A percentile compares a stretch with the other conserved stretches of the same genome.
Evolutionary conservation across 2,797 vertebrate species (phyloP).

Genomic region (Sternarchorhynchus goeldii): DNA sequence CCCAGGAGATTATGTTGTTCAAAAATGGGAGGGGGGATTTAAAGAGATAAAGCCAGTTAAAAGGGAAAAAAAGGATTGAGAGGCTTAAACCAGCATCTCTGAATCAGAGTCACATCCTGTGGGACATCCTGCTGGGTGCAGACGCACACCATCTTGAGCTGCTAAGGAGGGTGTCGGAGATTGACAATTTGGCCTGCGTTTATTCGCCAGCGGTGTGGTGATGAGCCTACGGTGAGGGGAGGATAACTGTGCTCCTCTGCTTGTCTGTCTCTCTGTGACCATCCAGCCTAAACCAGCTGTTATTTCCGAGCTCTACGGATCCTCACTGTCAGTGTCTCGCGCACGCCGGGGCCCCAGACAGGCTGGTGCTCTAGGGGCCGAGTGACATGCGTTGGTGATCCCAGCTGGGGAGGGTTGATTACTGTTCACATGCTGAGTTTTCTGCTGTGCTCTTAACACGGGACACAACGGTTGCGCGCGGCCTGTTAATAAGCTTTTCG

Average conservation of each 20-base stretch:
- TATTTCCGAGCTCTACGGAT: constrained; percentile 46
- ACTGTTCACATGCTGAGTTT: constrained; percentile 31
- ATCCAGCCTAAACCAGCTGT: constrained; percentile 44
- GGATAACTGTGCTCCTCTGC: constrained; percentile 47
- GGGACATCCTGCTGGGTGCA: constrained; percentile 47
- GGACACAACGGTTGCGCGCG: constrained; percentile 22
- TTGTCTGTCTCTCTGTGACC: constrained; percentile 49
- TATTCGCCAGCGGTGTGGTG: constrained; percentile 51
- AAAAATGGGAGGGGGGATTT: not conserved
- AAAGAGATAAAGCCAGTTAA: constrained; percentile 10
- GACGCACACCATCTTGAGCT: constrained; percentile 52
- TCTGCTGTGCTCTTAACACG: constrained; percentile 21
- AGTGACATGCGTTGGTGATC: constrained; percentile 29
- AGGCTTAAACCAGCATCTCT: constrained; percentile 40
- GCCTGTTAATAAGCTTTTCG: constrained; percentile 26
- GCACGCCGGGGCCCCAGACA: not conserved
- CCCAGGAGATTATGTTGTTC: constrained; percentile 1
- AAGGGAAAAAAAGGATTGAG: constrained; percentile 25
- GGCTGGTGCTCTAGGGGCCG: constrained; percentile 14
- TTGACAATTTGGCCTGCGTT: constrained; percentile 55
- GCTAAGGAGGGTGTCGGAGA: constrained; percentile 49
- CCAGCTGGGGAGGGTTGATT: constrained; percentile 35
- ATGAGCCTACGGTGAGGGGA: constrained; percentile 47
- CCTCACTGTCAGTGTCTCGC: constrained; percentile 30
- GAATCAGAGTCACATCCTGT: constrained; percentile 52